Evolutionary conservation across 2,113 vertebrate genomes (phyloP).

Genomic region (Proteles cristata): DNA sequence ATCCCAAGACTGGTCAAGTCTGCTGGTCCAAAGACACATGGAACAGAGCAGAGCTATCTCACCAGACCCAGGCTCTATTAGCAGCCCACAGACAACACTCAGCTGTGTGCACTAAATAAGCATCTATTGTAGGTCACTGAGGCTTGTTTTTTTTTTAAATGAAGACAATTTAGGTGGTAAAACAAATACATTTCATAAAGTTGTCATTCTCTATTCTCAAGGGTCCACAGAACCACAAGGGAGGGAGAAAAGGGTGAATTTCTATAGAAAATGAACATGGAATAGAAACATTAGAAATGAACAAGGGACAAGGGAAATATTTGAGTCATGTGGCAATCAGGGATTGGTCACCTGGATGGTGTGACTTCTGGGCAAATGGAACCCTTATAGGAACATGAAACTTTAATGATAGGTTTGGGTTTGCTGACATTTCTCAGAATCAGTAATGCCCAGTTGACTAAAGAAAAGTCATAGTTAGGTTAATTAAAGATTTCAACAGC

Average conservation of each 20-base stretch:
- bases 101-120: neutral
- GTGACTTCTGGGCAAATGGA: neutral
- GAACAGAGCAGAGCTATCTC: neutral
- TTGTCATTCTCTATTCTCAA: neutral
- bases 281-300: neutral
- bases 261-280: neutral
- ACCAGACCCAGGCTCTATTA: neutral
- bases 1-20: neutral
- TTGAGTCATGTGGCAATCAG: neutral
- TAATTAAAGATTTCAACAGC: neutral
- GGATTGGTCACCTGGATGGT: neutral
- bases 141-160: neutral
- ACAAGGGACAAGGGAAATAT: neutral
- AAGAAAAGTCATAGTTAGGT: neutral
- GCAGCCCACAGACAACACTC: neutral
- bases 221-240: neutral
- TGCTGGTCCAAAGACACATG: neutral
- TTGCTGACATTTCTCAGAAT: neutral
- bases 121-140: neutral
- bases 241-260: neutral
- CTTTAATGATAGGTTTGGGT: neutral
- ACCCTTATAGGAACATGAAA: neutral
- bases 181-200: neutral
- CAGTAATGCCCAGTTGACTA: neutral
- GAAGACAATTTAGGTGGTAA: neutral